Evolutionary conservation across 2,888 invertebrate genomes (phyloP), one percentile per base, ranked within the genome.

Genomic region (Gymnocheta viridis): DNA sequence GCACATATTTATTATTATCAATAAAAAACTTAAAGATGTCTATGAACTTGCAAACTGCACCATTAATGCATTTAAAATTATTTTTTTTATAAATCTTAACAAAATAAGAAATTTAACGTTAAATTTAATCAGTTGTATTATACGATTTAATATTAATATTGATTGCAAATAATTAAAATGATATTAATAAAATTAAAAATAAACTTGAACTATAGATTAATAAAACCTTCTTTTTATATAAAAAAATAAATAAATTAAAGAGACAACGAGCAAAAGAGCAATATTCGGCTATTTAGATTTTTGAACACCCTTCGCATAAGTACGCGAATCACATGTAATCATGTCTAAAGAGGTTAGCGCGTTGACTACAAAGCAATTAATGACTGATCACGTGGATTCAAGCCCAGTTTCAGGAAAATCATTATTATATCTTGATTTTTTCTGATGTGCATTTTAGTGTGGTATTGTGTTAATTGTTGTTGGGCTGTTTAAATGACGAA

Each of bases 101-200:
- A 1, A 47, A 19, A 17, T 41, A 29, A 29, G 1, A 47, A 44
- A 17, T 44, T 24, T 32, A 29, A 19, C 17, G 10, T 60, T 22
- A 38, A 44, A 27, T 27, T 62, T 62, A 41, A 44, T 41, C 24
- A 38, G 9, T 62, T 62, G 14, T 60, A 49, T 58, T 49, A 47
- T 27, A 60, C 10, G 10, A 5, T 38, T 32, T 27, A n/a, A 60
- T 35, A 60, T 14, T 7, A 70, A 73, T 49, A 73, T 44, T 72
- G 24, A 49, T 49, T 24, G 7, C n/a, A 54, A 54, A 54, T 17
- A 54, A 27, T 54, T 54, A 29, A 54, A 54, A 29, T 27, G 9
- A 29, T 54, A 35, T 19, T 29, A 44, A 41, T 58, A 44, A 56
- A 41, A 47, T n/a, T 19, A 14, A 41, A 44, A 60, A 5, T 74